Conservation (phyloP, 2,888 invertebrate genomes). For the Holacanthella duospinosa region DNA sequence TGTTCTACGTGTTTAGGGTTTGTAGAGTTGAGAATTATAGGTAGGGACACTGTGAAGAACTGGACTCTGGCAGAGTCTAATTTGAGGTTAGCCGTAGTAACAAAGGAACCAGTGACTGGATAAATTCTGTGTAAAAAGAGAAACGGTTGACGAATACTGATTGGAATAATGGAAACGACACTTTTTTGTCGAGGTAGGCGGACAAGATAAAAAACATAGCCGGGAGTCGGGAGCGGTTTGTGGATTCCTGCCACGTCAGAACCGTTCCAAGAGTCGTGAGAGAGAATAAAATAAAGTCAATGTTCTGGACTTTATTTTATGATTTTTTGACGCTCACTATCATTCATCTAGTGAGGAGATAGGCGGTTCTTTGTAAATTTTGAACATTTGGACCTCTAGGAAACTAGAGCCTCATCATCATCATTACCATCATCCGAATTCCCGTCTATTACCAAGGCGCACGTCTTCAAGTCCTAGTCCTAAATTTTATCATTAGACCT, state of each 20-base stretch:
- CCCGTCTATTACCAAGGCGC: too few species aligned
- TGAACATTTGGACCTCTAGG: not conserved
- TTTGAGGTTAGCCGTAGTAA: conserved; percentile 18
- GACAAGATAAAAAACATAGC: not conserved
- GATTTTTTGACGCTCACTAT: conserved; percentile 22
- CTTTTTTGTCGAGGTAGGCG: not conserved
- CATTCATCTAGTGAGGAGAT: conserved; percentile 15
- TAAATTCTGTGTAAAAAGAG: conserved; percentile 19
- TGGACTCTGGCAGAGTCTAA: not conserved
- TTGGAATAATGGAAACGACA: conserved; percentile 9
- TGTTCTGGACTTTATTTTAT: conserved; percentile 22
- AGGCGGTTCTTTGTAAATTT: not conserved
- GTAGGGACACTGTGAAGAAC: not conserved
- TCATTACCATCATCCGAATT: not conserved
- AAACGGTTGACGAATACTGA: conserved; percentile 16
- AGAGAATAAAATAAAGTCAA: conserved; percentile 5
- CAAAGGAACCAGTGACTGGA: conserved; percentile 18
- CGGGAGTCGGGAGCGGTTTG: not conserved
- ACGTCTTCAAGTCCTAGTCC: too few species aligned
- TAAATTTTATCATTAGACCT: too few species aligned
- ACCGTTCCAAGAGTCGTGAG: conserved; percentile 8
- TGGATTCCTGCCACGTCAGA: conserved; percentile 18
- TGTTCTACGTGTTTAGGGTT: not conserved
- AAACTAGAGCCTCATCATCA: not conserved
- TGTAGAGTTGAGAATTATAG: not conserved